Evolutionary conservation across 2,113 vertebrate genomes (phyloP).

Genomic region (Campylomormyrus tamandua): DNA sequence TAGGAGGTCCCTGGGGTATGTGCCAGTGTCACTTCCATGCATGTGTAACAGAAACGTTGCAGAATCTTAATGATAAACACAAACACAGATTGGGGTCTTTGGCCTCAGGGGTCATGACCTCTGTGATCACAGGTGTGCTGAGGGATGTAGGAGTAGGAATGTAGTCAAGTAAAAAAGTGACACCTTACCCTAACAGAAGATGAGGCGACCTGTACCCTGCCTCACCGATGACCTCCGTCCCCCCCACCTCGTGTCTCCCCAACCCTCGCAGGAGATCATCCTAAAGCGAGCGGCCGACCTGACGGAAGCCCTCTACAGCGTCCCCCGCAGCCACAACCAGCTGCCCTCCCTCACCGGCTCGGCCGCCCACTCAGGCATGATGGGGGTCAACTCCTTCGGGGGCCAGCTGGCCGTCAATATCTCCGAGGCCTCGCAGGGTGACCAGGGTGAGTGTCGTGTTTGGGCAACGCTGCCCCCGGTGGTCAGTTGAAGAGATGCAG

Average conservation of each 20-base stretch:
- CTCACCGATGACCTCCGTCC: background rate
- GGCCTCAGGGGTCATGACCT: background rate
- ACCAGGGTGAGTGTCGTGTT: slow-evolving; percentile 68
- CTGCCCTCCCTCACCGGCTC: slow-evolving; percentile 73
- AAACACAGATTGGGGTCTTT: background rate
- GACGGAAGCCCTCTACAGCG: slow-evolving; percentile 92
- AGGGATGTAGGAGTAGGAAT: background rate
- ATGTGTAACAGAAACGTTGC: background rate
- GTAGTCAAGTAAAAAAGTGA: background rate
- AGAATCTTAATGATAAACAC: background rate
- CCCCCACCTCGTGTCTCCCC: background rate
- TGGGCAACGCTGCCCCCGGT: background rate
- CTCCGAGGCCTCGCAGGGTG: slow-evolving; percentile 77
- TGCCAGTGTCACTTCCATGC: background rate
- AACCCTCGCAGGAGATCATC: slow-evolving; percentile 72
- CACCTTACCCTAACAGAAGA: background rate
- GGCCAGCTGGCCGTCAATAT: slow-evolving; percentile 82
- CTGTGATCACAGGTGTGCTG: background rate
- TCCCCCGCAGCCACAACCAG: slow-evolving; percentile 78
- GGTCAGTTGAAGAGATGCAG: background rate
- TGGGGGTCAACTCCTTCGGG: slow-evolving; percentile 86
- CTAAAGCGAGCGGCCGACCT: slow-evolving; percentile 91
- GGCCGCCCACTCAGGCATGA: slow-evolving; percentile 70
- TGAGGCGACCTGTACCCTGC: background rate
- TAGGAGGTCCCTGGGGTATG: slow-evolving; percentile 33